Evolutionary conservation across 1,140 invertebrate genomes (phyloP).

Genomic region (Marisa cornuarietis): DNA sequence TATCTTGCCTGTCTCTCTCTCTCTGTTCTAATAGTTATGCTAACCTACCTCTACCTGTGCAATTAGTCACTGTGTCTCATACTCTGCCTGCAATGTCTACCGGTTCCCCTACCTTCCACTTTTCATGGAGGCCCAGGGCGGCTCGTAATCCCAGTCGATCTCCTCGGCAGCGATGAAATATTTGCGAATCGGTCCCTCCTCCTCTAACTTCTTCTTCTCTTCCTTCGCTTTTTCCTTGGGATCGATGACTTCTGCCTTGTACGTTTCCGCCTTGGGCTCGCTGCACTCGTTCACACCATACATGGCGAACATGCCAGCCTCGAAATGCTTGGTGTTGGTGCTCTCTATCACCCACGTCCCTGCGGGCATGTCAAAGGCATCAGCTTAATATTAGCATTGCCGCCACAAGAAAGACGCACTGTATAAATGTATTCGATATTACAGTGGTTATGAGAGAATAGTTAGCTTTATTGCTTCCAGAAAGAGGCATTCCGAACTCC

Average conservation of each 20-base stretch:
- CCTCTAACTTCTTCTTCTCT: slow-evolving; percentile 11
- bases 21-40: too few species aligned
- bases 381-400: too few species aligned
- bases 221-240: not conserved
- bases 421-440: too few species aligned
- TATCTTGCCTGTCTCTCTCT: too few species aligned
- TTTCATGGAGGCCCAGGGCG: slow-evolving; percentile 17
- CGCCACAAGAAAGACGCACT: too few species aligned
- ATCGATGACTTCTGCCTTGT: slow-evolving; percentile 15
- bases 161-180: slow-evolving; percentile 61
- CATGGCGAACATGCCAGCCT: slow-evolving; percentile 39
- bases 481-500: too few species aligned
- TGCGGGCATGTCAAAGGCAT: not conserved
- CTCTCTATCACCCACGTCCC: slow-evolving; percentile 45
- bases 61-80: not conserved
- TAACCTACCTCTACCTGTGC: too few species aligned
- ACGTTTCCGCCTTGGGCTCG: slow-evolving; percentile 33
- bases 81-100: not conserved
- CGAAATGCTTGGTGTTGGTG: slow-evolving; percentile 45
- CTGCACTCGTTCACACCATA: slow-evolving; percentile 40
- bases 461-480: too few species aligned
- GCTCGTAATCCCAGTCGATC: slow-evolving; percentile 56
- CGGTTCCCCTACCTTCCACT: not conserved
- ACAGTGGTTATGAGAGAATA: too few species aligned
- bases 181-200: slow-evolving; percentile 24